Conservation (phyloP, 1,140 invertebrate species). For the Atopsyche davidsoni region DNA sequence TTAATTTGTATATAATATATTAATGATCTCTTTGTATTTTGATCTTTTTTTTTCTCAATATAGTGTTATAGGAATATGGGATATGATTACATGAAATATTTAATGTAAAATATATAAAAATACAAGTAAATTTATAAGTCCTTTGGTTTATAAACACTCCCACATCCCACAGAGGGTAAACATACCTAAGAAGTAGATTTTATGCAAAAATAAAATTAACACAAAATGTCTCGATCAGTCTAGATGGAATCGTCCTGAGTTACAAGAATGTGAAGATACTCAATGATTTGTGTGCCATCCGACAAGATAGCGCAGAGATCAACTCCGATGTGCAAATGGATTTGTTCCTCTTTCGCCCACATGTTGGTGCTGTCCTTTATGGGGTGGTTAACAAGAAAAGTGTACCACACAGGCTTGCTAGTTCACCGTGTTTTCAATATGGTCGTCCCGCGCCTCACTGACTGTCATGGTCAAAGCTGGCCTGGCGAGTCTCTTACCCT, state of each 20-base stretch:
- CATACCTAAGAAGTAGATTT: too few relatives aligned
- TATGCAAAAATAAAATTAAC: neutral
- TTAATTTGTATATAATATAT: too few relatives aligned
- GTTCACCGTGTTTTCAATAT: conserved; percentile 62
- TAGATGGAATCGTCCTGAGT: conserved; percentile 56
- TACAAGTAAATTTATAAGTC: too few relatives aligned
- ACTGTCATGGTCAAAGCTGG: conserved; percentile 49
- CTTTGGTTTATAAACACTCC: too few relatives aligned
- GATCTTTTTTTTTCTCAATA: too few relatives aligned
- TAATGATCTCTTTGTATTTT: too few relatives aligned
- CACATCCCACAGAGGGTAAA: too few relatives aligned
- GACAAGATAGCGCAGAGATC: conserved; percentile 53
- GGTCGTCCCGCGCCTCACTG: conserved; percentile 51
- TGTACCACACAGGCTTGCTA: conserved; percentile 53
- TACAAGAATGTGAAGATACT: conserved; percentile 57
- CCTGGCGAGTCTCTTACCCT: conserved; percentile 48
- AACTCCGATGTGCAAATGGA: conserved; percentile 58
- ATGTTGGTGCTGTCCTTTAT: conserved; percentile 42
- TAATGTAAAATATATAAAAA: too few relatives aligned
- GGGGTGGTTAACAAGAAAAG: conserved; percentile 59
- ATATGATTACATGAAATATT: too few relatives aligned
- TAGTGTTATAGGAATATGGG: too few relatives aligned
- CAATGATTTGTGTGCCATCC: conserved; percentile 46
- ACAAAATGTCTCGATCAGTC: conserved; percentile 36
- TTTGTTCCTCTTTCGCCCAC: conserved; percentile 56